Conservation (phyloP, 2,113 vertebrate species). For the rat (Rattus norvegicus) region GRCr8 NC_086036.1:25076501-25077000, state of each 20-base stretch:
- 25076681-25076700: conserved; percentile 2
- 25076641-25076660: not conserved
- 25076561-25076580: conserved; percentile 54
- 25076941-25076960: conserved; percentile 31
- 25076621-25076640: not conserved
- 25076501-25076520: conserved; percentile 82
- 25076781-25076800: conserved; percentile 66
- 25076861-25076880: not conserved
- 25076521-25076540: conserved; percentile 74
- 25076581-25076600: not conserved
- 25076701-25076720: conserved; percentile 58
- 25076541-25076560: conserved; percentile 79
- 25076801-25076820: conserved; percentile 72
- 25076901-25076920: conserved; percentile 4
- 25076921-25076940: conserved; percentile 6
- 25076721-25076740: conserved; percentile 62
- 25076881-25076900: not conserved
- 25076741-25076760: conserved; percentile 71
- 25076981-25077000: conserved; percentile 72
- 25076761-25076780: conserved; percentile 69
- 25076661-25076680: conserved; percentile 1
- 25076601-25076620: not conserved
- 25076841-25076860: conserved; percentile 39
- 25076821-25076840: not conserved
- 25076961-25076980: conserved; percentile 61